phyloP scores from a whole-genome alignment of 2,113 vertebrate genomes.

The Leucoraja erinaceus region DNA sequence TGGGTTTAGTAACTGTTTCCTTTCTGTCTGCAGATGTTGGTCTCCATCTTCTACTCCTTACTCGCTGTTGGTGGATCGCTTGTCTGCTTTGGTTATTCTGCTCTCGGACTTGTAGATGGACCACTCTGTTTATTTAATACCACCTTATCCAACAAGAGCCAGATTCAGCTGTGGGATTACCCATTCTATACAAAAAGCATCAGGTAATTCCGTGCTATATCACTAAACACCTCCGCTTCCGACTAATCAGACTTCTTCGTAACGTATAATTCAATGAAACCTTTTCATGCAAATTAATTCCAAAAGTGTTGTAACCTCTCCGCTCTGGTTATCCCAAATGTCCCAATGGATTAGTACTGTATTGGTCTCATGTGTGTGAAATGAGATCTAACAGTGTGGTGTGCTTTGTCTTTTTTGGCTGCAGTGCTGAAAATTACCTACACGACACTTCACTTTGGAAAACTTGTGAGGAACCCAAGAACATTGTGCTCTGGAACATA shows the following conservation, averaged over 20 bases:
- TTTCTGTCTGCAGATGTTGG: not conserved
- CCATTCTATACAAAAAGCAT: not conserved
- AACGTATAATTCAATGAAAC: not conserved
- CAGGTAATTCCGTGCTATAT: not conserved
- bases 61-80: not conserved
- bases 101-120: not conserved
- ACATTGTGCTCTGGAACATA: conserved; percentile 15
- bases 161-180: not conserved
- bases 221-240: too few species aligned
- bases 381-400: not conserved
- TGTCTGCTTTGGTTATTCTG: not conserved
- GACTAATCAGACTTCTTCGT: not conserved
- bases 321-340: not conserved
- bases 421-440: not conserved
- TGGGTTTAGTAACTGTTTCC: not conserved
- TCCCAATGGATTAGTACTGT: not conserved
- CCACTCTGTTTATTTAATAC: not conserved
- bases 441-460: not conserved
- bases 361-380: not conserved
- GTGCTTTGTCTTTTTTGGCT: not conserved
- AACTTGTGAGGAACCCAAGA: not conserved
- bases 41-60: not conserved
- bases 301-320: not conserved
- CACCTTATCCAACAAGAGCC: not conserved
- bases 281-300: not conserved